phyloP scores from a whole-genome alignment of 2,888 invertebrate genomes.

The Trachelus tabidus region DNA sequence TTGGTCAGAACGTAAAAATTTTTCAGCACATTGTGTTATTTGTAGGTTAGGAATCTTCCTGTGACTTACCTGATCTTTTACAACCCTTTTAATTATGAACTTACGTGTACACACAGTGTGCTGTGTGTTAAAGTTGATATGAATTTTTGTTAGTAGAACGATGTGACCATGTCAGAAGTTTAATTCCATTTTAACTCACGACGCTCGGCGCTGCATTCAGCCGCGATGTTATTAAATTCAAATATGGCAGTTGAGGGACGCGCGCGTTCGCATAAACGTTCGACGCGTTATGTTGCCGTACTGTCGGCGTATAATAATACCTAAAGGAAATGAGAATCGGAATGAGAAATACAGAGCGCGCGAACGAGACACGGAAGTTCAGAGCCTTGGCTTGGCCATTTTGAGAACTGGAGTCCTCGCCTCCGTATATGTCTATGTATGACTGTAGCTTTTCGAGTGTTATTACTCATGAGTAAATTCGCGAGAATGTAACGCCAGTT shows the following conservation, averaged over 20 bases:
- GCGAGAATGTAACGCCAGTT: not conserved
- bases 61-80: not conserved
- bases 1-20: not conserved
- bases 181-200: not conserved
- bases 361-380: constrained; percentile 46
- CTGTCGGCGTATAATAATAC: constrained; percentile 3
- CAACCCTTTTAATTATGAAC: no score
- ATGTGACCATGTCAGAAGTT: not conserved
- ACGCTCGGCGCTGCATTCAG: not conserved
- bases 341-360: constrained; percentile 25
- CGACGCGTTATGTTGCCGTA: not conserved
- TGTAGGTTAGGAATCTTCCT: not conserved
- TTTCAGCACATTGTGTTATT: not conserved
- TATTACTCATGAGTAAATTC: not conserved
- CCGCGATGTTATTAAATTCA: constrained; percentile 35
- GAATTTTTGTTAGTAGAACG: not conserved
- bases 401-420: constrained; percentile 42
- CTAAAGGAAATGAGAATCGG: constrained; percentile 19
- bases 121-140: no score
- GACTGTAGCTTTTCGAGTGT: not conserved
- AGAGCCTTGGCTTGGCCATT: constrained; percentile 50
- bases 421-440: constrained; percentile 34
- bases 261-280: not conserved
- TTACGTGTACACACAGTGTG: no score
- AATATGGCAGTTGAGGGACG: constrained; percentile 46